Conservation (phyloP, 1,140 invertebrate genomes). For the Cherax destructor region DNA sequence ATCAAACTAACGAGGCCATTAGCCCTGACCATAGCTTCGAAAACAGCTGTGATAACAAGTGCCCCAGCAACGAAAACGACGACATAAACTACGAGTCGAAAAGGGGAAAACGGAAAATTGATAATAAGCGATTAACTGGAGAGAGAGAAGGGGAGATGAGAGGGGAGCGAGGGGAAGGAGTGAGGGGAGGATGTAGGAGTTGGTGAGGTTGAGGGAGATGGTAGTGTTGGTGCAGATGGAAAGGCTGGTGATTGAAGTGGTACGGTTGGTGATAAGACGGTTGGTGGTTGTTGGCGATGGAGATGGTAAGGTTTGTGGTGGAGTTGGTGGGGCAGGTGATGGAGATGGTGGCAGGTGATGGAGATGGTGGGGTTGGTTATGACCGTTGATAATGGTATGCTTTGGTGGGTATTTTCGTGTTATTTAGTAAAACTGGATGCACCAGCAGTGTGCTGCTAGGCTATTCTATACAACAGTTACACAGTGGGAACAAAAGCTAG, state of each 20-base stretch:
- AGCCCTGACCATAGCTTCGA: neutral
- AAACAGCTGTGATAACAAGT: slow-evolving; percentile 3
- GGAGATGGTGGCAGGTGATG: too few species aligned
- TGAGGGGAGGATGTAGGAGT: neutral
- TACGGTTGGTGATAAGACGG: too few species aligned
- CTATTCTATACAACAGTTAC: too few species aligned
- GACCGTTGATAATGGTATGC: too few species aligned
- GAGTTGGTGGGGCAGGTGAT: too few species aligned
- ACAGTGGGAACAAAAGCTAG: too few species aligned
- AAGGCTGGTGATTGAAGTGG: neutral
- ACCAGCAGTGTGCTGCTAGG: too few species aligned
- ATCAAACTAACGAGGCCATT: neutral
- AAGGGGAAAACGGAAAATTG: slow-evolving; percentile 9
- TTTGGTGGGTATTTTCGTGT: too few species aligned
- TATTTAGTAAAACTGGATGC: too few species aligned
- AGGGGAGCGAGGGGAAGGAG: neutral
- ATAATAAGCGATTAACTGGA: neutral
- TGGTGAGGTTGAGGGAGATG: neutral
- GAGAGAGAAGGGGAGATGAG: neutral
- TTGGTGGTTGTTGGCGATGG: too few species aligned
- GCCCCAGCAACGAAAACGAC: neutral
- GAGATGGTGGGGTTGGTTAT: too few species aligned
- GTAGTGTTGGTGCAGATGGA: neutral
- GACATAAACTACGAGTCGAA: neutral
- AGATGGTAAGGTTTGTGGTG: neutral